These are phyloP conservation scores for Macrotus californicus DNA, from an alignment of 2,113 vertebrate genomes.

Conservation along the genomic window DNA sequence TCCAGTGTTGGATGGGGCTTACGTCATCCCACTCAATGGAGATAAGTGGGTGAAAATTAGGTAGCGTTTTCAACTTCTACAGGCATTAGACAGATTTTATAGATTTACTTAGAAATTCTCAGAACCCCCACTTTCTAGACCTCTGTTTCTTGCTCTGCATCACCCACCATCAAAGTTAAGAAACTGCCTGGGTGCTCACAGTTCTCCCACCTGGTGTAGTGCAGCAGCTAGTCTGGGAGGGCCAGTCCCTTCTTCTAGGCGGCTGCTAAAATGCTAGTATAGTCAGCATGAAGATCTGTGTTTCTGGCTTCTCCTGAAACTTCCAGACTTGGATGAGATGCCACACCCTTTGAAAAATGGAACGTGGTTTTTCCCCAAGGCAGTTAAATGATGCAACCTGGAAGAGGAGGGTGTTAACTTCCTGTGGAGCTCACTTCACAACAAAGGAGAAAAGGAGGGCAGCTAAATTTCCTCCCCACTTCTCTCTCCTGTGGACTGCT, in stretches of 20 bases:
- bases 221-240: neutral
- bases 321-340: neutral
- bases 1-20: neutral
- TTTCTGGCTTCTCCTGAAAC: neutral
- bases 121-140: neutral
- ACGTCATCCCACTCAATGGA: neutral
- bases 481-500: neutral
- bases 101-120: neutral
- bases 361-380: neutral
- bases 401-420: rapidly evolving
- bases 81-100: neutral
- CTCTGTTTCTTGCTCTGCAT: neutral
- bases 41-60: neutral
- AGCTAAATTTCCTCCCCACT: too few relatives aligned
- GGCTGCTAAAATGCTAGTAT: neutral
- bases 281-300: neutral
- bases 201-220: neutral
- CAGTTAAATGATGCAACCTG: neutral
- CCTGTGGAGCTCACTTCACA: neutral
- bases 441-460: neutral
- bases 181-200: neutral
- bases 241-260: neutral
- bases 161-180: too few relatives aligned
- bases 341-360: neutral
- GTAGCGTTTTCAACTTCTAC: neutral